These are phyloP conservation scores for Drosophila santomea DNA, from an alignment of 1,140 invertebrate genomes.

Conservation along the genomic window DNA sequence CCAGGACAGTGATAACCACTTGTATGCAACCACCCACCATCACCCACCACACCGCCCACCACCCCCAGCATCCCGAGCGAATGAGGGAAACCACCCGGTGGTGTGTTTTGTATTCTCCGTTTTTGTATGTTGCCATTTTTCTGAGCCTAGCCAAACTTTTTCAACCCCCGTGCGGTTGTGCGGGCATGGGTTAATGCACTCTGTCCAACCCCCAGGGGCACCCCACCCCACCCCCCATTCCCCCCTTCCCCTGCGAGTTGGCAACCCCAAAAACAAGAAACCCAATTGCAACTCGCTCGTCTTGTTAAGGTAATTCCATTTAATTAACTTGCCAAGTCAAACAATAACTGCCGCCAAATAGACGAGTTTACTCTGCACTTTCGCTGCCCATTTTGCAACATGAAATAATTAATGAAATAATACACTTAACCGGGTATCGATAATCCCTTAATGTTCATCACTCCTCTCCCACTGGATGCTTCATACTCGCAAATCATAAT, in stretches of 20 bases:
- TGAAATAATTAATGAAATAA: slow-evolving; percentile 9
- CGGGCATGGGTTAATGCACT: slow-evolving; percentile 86
- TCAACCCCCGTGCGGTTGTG: slow-evolving; percentile 59
- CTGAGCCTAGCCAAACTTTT: slow-evolving; percentile 48
- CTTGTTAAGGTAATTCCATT: slow-evolving; percentile 67
- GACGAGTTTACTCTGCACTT: slow-evolving; percentile 13
- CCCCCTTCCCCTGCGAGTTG: background rate
- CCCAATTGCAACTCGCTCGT: slow-evolving; percentile 11
- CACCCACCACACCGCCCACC: slow-evolving; percentile 47
- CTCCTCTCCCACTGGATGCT: background rate
- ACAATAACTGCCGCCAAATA: slow-evolving; percentile 5
- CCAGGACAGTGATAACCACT: slow-evolving; percentile 70
- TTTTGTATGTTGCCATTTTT: slow-evolving; percentile 26
- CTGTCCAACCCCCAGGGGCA: slow-evolving; percentile 76
- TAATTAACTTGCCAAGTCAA: slow-evolving; percentile 69
- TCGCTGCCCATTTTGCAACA: background rate
- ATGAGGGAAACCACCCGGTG: slow-evolving; percentile 30
- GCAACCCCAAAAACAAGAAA: slow-evolving; percentile 13
- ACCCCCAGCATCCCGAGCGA: slow-evolving; percentile 30
- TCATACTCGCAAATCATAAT: background rate
- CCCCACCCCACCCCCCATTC: slow-evolving; percentile 13
- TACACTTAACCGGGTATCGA: slow-evolving; percentile 16
- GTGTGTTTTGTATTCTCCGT: slow-evolving; percentile 17
- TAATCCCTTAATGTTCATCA: slow-evolving; percentile 8
- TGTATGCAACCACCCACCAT: slow-evolving; percentile 67